Base-by-base conservation (phyloP, 1,140 invertebrate species). In the Ceratitis capitata region DNA sequence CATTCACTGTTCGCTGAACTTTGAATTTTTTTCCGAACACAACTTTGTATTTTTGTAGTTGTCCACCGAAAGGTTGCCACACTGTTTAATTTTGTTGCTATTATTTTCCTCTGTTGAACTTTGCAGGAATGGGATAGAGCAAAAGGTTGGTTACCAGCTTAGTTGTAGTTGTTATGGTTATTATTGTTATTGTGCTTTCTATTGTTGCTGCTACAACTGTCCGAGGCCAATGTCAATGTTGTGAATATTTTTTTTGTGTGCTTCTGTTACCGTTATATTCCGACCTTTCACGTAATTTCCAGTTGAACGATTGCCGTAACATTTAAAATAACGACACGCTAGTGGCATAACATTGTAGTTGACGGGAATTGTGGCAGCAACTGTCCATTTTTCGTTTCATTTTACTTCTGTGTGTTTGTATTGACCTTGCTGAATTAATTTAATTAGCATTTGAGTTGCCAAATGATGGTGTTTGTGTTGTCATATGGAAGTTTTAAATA, bases 11-110 rank as follows among this genome's bases (percentile, higher is more conserved):
- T 82, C 12, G 47, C 45, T 53, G 82, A 83, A 83, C 23, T 53
- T 61, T 84, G 42, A n/a, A 45, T 78, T 78, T 5, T 32, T 53
- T 83, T 53, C 19, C n/a, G 51, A 19, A 23, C n/a, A 83, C n/a
- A n/a, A n/a, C 45, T 83, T 83, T 78, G 74, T 51, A 49, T 16
- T 47, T n/a, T n/a, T n/a, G n/a, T 78, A 83, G 53, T 78, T 84
- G 29, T 84, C 88, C 88, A 88, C 87, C 89, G 89, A 35, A 56
- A 84, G 26, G 49, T 83, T 83, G 45, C 82, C 82, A 49, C 45
- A n/a, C 45, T 49, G 26, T 2, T 83, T 83, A 14, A 29, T 51
- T 53, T 83, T 49, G 82, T n/a, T n/a, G n/a, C n/a, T n/a, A n/a
- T n/a, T n/a, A n/a, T n/a, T n/a, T n/a, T n/a, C n/a, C n/a, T 51